Evolutionary conservation across 2,888 invertebrate genomes (phyloP).

Genomic region (Gandaritis pyraliata): DNA sequence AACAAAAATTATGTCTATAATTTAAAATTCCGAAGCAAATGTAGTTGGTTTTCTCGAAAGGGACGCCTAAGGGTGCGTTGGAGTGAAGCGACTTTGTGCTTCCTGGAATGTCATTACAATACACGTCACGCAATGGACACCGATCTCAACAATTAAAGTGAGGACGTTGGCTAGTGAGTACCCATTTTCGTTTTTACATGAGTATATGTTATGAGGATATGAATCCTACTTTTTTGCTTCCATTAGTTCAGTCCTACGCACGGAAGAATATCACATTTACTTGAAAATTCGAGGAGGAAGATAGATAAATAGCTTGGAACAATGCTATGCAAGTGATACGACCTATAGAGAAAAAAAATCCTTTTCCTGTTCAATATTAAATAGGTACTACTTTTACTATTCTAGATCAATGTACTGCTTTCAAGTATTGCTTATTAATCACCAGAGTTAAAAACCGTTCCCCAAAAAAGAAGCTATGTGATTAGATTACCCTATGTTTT

Average conservation of each 20-base stretch:
- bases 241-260: conserved; percentile 3
- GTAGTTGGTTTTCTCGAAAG: conserved; percentile 11
- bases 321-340: too few species aligned
- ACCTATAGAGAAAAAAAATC: too few species aligned
- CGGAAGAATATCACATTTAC: neutral
- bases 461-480: neutral
- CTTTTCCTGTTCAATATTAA: too few species aligned
- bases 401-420: too few species aligned
- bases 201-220: too few species aligned
- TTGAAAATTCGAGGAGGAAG: neutral
- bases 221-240: conserved; percentile 18
- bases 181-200: conserved; percentile 31
- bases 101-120: conserved; percentile 64
- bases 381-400: too few species aligned
- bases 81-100: conserved; percentile 55
- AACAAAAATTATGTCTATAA: conserved; percentile 3
- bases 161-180: conserved; percentile 29
- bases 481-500: conserved; percentile 13
- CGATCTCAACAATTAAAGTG: conserved; percentile 36
- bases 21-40: conserved; percentile 7
- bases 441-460: too few species aligned
- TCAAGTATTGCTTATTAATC: too few species aligned
- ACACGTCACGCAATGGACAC: conserved; percentile 49
- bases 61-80: conserved; percentile 45
- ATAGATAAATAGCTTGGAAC: neutral